Percentiles rank a stretch among this genome's conserved stretches.
These are phyloP conservation scores for Sciurus carolinensis DNA, from an alignment of 2,797 vertebrate species.

Conservation along the genomic window DNA sequence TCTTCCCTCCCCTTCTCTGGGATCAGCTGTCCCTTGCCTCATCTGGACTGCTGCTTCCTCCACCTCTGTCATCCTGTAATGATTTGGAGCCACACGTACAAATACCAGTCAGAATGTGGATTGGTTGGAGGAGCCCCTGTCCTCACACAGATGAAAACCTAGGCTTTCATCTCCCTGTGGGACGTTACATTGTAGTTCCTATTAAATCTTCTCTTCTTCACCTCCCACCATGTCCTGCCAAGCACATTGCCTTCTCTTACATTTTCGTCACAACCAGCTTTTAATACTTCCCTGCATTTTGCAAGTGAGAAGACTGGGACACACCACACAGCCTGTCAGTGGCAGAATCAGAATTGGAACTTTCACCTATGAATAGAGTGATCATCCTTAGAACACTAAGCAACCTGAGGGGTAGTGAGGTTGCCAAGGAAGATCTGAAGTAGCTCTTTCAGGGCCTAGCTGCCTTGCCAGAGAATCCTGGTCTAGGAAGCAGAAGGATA, in stretches of 20 bases:
- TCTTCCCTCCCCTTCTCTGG: neutral
- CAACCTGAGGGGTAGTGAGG: neutral
- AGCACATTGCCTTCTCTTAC: neutral
- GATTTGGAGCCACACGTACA: neutral
- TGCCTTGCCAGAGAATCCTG: neutral
- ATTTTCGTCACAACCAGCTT: neutral
- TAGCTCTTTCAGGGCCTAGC: neutral
- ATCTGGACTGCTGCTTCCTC: neutral
- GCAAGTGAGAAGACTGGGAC: neutral
- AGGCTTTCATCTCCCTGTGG: neutral
- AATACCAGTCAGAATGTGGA: no score
- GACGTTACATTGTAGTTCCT: neutral
- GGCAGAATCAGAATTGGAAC: neutral
- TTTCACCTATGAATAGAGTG: neutral
- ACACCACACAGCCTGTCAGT: no score
- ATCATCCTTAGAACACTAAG: constrained; percentile 11
- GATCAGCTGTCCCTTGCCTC: neutral
- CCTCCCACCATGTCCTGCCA: neutral
- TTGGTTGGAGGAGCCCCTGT: neutral
- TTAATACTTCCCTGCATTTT: neutral
- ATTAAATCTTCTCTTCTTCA: neutral
- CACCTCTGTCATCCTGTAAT: neutral
- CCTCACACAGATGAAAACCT: neutral
- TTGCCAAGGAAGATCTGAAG: neutral
- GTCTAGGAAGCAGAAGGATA: neutral